Conservation (phyloP, 2,888 invertebrate species). For the Aleiodes leptofemur region DNA sequence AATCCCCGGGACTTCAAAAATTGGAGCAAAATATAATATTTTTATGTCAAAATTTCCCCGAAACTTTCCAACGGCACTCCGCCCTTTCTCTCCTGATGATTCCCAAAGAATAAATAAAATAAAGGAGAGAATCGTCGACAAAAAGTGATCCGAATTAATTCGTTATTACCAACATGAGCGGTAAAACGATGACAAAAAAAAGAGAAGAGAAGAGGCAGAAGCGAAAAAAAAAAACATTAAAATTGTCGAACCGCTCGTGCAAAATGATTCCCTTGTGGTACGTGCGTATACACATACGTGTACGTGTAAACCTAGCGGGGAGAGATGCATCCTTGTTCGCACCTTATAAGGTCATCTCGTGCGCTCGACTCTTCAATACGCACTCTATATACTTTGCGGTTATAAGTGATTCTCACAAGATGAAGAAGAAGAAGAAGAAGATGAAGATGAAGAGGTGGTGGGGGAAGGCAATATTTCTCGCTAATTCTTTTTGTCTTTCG, state of each 20-base stretch:
- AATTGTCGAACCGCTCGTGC: conserved; percentile 49
- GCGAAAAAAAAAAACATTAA: conserved; percentile 23
- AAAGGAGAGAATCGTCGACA: conserved; percentile 45
- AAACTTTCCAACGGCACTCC: neutral
- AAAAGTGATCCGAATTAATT: conserved; percentile 17
- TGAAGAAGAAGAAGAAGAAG: neutral
- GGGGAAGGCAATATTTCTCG: neutral
- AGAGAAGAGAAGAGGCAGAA: neutral
- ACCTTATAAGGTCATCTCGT: conserved; percentile 72
- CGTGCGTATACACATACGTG: conserved; percentile 53
- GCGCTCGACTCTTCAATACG: conserved; percentile 57
- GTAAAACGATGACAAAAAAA: conserved; percentile 38
- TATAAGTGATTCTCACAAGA: conserved; percentile 57
- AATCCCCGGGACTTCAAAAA: too few species aligned
- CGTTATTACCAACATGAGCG: conserved; percentile 35
- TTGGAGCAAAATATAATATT: neutral
- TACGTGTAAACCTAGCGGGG: conserved; percentile 63
- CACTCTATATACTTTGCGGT: conserved; percentile 49
- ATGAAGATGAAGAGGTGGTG: neutral
- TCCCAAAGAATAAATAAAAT: conserved; percentile 15
- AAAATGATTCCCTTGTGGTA: conserved; percentile 48
- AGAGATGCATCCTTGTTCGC: conserved; percentile 72
- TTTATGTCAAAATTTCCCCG: neutral
- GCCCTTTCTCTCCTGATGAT: too few species aligned
- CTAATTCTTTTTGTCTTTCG: too few species aligned